Evolutionary conservation across 1,140 invertebrate species (phyloP), one percentile per base, ranked within the genome.

Genomic region (Oscheius sp.): DNA sequence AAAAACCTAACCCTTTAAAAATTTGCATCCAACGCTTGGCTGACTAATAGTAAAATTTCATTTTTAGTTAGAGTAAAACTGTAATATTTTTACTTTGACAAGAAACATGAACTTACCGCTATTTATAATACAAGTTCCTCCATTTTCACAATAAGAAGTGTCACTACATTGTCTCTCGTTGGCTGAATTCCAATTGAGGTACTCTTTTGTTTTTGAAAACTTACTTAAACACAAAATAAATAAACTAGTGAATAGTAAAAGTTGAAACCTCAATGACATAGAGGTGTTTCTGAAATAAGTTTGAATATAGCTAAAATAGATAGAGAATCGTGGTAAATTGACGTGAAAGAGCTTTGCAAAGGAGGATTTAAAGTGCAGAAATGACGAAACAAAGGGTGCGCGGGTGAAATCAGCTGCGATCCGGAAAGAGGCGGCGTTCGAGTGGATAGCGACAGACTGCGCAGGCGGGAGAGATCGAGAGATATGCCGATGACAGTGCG

Each of bases 401-500:
- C 38, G 38, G 49, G 7, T 13, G 49, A 55, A 55, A 55, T 55
- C 49, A 55, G 49, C 49, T 42, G 38, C 38, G 38, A 42, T 42
- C 38, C 49, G 49, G 49, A 55, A 55, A 55, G 49, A 55, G 49
- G 49, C 49, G 49, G 49, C 23, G 49, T 55, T 55, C 49, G 49
- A 55, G 49, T 55, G 49, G 49, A 55, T 55, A n/a, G n/a, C n/a
- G n/a, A n/a, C n/a, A n/a, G n/a, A n/a, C n/a, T n/a, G 15, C 49
- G 49, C 15, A 15, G 49, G 49, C 15, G 4, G 7, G 23, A 26
- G 7, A 23, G 23, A 13, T 55, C 49, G 49, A 55, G 49, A 55
- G 49, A 55, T 7, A 55, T 42, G n/a, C 38, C n/a, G n/a, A n/a
- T n/a, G n/a, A n/a, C n/a, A n/a, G n/a, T n/a, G n/a, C n/a, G n/a